Evolutionary conservation across 2,888 invertebrate genomes (phyloP), one percentile per base, ranked within the genome.

Genomic region (Catocala sponsa): DNA sequence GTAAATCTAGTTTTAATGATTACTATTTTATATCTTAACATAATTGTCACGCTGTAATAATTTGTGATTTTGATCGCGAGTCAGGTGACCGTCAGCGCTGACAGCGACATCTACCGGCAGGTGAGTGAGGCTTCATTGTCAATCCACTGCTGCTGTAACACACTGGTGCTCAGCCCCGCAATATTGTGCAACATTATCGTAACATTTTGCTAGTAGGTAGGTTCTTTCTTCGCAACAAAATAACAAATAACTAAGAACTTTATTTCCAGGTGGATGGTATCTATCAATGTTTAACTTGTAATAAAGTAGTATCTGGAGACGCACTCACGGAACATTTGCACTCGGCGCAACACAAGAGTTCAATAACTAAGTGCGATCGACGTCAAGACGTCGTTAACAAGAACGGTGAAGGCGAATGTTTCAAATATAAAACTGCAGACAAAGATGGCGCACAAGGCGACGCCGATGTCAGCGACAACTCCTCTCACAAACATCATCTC

Each of bases 21-120:
- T n/a, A n/a, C n/a, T n/a, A n/a, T n/a, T n/a, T n/a, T n/a, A n/a
- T n/a, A n/a, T n/a, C n/a, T n/a, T n/a, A n/a, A n/a, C n/a, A n/a
- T n/a, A n/a, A n/a, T n/a, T n/a, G n/a, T n/a, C n/a, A n/a, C n/a
- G n/a, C n/a, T n/a, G n/a, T n/a, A n/a, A n/a, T n/a, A n/a, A n/a
- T n/a, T n/a, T n/a, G n/a, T 74, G 0, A 76, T 71, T 42, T 46
- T 77, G 41, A 55, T 75, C 6, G 53, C 33, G 6, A 65, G 50
- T 33, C 38, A 53, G 7, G 61, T 77, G 6, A 15, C 43, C 2
- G 41, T 47, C 2, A 54, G 49, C 6, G 4, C n/a, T 13, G 9
- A 47, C 0, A 44, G 12, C 11, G 35, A 58, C 0, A 51, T 68
- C n/a, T 74, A 60, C 33, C 73, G 75, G 54, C 55, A 6, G 68